phyloP scores from a whole-genome alignment of 2,797 vertebrate genomes.

The Leuciscus waleckii region DNA sequence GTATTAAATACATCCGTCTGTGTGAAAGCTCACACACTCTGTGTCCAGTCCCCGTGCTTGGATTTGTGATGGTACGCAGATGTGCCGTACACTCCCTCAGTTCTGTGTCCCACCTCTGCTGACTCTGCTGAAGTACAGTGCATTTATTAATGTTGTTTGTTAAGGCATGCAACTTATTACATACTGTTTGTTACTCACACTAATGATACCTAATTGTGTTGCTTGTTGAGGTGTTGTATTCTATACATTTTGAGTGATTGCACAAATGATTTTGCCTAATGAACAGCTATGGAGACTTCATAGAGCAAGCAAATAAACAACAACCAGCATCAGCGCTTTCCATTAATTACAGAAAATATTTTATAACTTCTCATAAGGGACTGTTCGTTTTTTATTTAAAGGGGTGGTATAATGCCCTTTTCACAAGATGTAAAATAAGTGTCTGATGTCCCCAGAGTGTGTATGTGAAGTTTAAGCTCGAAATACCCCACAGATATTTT shows the following conservation, averaged over 20 bases:
- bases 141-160: background rate
- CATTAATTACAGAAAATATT: background rate
- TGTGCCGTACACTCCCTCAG: background rate
- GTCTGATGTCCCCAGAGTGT: too few relatives aligned
- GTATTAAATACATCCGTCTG: constrained; percentile 19
- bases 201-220: background rate
- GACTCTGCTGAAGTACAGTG: background rate
- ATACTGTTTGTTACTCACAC: too few relatives aligned
- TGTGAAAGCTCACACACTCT: constrained; percentile 17
- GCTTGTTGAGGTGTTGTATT: background rate
- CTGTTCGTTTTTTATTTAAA: too few relatives aligned
- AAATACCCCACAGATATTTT: too few relatives aligned
- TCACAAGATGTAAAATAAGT: too few relatives aligned
- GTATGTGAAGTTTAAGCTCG: too few relatives aligned
- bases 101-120: background rate
- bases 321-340: background rate
- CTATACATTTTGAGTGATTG: background rate
- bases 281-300: background rate
- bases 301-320: background rate
- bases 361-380: background rate
- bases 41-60: background rate
- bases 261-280: background rate
- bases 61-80: background rate
- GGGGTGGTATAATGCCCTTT: too few relatives aligned
- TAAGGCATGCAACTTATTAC: background rate